Evolutionary conservation across 2,113 vertebrate genomes (phyloP).

Genomic region (Galeopterus variegatus): DNA sequence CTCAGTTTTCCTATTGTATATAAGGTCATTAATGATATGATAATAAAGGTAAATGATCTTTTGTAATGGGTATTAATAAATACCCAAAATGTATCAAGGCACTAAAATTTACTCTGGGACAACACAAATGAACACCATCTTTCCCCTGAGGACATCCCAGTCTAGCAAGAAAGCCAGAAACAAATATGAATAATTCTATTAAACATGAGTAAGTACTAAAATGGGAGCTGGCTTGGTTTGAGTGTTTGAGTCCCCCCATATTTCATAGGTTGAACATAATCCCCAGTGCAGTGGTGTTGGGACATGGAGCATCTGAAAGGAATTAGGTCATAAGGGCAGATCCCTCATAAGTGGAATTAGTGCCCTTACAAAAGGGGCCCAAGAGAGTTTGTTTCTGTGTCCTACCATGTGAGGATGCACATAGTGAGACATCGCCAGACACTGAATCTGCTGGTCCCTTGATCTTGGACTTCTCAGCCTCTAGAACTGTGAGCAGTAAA

Average conservation of each 20-base stretch:
- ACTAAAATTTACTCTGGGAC: not conserved
- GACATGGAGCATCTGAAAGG: too few species aligned
- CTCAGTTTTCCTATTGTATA: not conserved
- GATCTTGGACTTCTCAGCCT: not conserved
- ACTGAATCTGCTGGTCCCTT: not conserved
- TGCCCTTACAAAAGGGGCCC: not conserved
- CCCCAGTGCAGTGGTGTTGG: not conserved
- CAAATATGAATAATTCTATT: not conserved
- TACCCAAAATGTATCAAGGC: not conserved
- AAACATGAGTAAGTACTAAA: not conserved
- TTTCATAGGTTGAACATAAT: not conserved
- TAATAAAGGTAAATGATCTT: slow-evolving; percentile 25
- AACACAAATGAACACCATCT: not conserved
- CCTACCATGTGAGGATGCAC: rapidly evolving
- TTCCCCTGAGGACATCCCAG: not conserved
- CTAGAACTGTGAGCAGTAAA: not conserved
- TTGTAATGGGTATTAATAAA: not conserved
- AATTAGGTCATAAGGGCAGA: not conserved
- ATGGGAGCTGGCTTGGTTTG: not conserved
- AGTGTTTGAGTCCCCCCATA: not conserved
- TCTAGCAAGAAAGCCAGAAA: not conserved
- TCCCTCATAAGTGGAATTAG: not conserved
- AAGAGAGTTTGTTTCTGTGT: not conserved
- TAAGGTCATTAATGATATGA: not conserved
- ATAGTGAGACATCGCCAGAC: too few species aligned